Base-by-base conservation (phyloP, 2,888 invertebrate species). In the Schizotus pectinicornis region DNA sequence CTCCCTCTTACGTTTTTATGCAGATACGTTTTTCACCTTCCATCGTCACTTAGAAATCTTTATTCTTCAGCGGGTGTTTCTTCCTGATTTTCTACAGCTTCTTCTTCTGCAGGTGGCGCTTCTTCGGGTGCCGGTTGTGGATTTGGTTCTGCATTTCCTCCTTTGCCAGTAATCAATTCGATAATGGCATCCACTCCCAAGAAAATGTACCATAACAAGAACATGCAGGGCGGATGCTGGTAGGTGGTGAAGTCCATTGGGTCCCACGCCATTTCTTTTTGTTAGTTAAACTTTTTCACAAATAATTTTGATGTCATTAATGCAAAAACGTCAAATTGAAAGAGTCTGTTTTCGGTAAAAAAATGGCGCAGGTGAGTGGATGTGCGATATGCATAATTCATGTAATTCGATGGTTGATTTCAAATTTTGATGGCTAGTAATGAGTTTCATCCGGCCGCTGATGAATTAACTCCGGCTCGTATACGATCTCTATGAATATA, bases 171-270 rank as follows among this genome's bases (percentile, higher is more conserved):
- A 8, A 53, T 42, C 7, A 9, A 43, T 12, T 14, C 14, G 1
- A 22, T 11, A 14, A 22, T 13, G 8, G 7, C 22, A 14, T 47
- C 48, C 1, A 42, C 2, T 11, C 42, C n/a, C 22, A 56, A 34
- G 39, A 43, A 41, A 2, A 61, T 2, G 43, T 62, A 67, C 65
- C 65, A 67, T 11, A 67, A 46, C 3, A 49, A 49, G 47, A 66
- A 66, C 62, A 66, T 63, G 41, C 63, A 66, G 13, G 67, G 67
- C 3, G 67, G 65, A 43, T 67, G 67, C 12, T 67, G 67, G 33
- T 66, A 67, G 13, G 59, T 54, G 7, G 59, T 67, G 5, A 62
- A 34, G 38, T 67, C 61, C 8, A 8, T 36, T 11, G n/a, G 22
- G 30, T 56, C 56, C 31, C 48, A 42, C n/a, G 13, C 30, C 49